Evolutionary conservation across 92 coral and sea anemone genomes (phyloP).

Genomic region (Epizoanthus stellaris): DNA sequence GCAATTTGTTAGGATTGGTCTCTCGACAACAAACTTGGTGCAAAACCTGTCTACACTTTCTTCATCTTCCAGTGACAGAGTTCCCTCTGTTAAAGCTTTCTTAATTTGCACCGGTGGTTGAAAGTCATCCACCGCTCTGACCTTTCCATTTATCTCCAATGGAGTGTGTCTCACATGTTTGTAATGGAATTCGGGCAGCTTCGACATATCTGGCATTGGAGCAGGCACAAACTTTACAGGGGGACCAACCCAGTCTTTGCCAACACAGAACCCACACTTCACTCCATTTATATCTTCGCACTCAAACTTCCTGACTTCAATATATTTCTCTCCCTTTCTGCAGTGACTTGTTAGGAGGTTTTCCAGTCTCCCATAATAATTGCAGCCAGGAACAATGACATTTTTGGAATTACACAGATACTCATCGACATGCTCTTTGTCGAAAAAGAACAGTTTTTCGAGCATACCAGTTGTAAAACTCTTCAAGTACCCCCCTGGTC

Average conservation of each 20-base stretch:
- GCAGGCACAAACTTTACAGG: slow-evolving; percentile 15
- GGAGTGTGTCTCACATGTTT: slow-evolving; percentile 44
- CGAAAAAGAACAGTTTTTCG: slow-evolving; percentile 15
- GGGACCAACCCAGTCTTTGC: slow-evolving; percentile 28
- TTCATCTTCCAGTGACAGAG: slow-evolving; percentile 22
- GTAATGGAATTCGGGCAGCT: slow-evolving; percentile 34
- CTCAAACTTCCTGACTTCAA: slow-evolving; percentile 28
- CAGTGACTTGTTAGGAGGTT: not conserved
- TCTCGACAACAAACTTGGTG: slow-evolving; percentile 24
- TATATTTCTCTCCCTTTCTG: slow-evolving; percentile 5
- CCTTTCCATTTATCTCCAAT: slow-evolving; percentile 16
- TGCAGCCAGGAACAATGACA: slow-evolving; percentile 3
- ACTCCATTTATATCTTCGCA: not conserved
- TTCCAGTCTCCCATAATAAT: not conserved
- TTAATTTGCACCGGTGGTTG: slow-evolving; percentile 44
- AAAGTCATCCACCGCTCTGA: slow-evolving; percentile 42
- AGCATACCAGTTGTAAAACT: not conserved
- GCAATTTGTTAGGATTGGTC: slow-evolving; percentile 33
- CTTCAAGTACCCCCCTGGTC: slow-evolving; percentile 24
- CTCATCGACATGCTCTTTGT: slow-evolving; percentile 7
- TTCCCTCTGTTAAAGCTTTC: slow-evolving; percentile 33
- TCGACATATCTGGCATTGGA: slow-evolving; percentile 38
- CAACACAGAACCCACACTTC: slow-evolving; percentile 13
- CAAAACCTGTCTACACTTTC: slow-evolving; percentile 26
- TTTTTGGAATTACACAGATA: slow-evolving; percentile 2